These are phyloP conservation scores for Adelosebastes latens DNA, from an alignment of 2,797 vertebrate genomes.

Conservation along the genomic window DNA sequence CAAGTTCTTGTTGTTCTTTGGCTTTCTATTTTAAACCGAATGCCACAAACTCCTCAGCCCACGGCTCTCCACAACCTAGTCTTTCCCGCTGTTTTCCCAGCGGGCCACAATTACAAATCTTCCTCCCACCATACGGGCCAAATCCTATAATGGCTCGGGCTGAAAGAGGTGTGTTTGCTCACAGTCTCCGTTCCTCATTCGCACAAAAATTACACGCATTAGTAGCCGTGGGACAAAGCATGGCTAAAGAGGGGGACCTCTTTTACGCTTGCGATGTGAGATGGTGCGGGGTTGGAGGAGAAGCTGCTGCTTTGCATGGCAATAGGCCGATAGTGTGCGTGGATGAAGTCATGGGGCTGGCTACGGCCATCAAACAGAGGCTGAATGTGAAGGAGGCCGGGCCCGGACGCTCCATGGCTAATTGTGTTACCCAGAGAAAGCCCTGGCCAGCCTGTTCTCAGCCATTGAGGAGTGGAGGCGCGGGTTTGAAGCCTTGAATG, in stretches of 20 bases:
- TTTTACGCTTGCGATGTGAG: slow-evolving; percentile 45
- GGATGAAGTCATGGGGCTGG: slow-evolving; percentile 75
- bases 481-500: slow-evolving; percentile 78
- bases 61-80: slow-evolving; percentile 1
- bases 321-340: slow-evolving; percentile 75
- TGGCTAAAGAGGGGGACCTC: slow-evolving; percentile 51
- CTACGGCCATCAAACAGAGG: slow-evolving; percentile 66
- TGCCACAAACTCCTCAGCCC: slow-evolving; percentile 32
- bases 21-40: slow-evolving; percentile 39
- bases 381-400: slow-evolving; percentile 73
- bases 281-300: slow-evolving; percentile 45
- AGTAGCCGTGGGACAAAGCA: slow-evolving; percentile 77
- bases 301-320: slow-evolving; percentile 83
- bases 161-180: slow-evolving; percentile 74
- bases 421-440: slow-evolving; percentile 84
- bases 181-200: slow-evolving; percentile 59
- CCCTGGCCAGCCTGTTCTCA: slow-evolving; percentile 73
- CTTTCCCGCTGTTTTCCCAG: slow-evolving; percentile 46
- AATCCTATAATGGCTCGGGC: slow-evolving; percentile 65
- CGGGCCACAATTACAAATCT: slow-evolving; percentile 68
- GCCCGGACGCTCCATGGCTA: slow-evolving; percentile 73
- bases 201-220: slow-evolving; percentile 80
- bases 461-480: slow-evolving; percentile 71
- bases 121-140: slow-evolving; percentile 59
- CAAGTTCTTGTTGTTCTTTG: slow-evolving; percentile 24